Evolutionary conservation across 1,140 invertebrate genomes (phyloP), one percentile per base, ranked within the genome.

Genomic region (Bombus vancouverensis): DNA sequence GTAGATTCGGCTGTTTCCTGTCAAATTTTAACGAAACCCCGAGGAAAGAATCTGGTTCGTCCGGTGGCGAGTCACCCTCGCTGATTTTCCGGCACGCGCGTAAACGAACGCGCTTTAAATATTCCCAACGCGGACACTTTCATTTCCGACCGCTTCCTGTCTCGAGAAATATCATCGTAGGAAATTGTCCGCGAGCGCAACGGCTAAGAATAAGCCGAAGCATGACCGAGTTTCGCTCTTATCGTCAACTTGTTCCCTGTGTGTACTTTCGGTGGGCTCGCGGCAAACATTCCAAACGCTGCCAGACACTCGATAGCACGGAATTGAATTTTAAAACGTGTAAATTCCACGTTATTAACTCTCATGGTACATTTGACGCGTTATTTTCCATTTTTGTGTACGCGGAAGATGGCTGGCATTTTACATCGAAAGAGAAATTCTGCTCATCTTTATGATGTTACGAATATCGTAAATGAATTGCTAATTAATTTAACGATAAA

Each of bases 151-250:
- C 47, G 42, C 62, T 88, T 88, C 87, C 87, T 73, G 22, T 34
- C 42, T n/a, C 42, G 57, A 90, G 89, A 90, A 90, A 89, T 88
- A 90, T 90, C 83, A 84, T 88, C 83, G 74, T 76, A 90, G 89
- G 87, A 91, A 91, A 91, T 88, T 91, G 80, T 90, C 53, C 72
- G 18, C 28, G 65, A 53, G 65, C 32, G 81, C 25, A 77, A 57
- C 44, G 47, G 39, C 39, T 72, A 85, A 79, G 82, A 79, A 79
- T 84, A 85, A 81, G 53, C 70, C 37, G 65, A 77, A 34, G n/a
- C 75, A 44, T 72, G 53, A 34, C 83, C 76, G 65, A 72, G 68
- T 72, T 85, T 80, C 83, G 37, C 15, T 62, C 22, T 15, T 78
- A 44, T 65, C 71, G 53, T 28, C 28, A 1, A 65, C 39, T 65